Conservation (phyloP, 2,113 vertebrate species). For the Sialia sialis region DNA sequence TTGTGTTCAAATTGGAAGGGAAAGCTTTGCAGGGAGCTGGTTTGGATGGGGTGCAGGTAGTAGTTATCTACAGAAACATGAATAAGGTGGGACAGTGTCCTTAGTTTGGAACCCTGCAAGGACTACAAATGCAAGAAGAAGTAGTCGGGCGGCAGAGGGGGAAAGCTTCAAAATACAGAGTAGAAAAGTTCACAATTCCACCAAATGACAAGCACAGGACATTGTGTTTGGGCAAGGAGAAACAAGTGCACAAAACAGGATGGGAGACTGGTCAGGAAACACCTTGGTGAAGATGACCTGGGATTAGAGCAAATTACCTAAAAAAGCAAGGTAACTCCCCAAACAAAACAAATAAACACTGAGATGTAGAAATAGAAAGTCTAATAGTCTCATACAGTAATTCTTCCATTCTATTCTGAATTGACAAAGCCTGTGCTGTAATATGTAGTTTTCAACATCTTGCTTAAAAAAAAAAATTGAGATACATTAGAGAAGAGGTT, state of each 20-base stretch:
- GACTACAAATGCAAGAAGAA: background rate
- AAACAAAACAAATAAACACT: background rate
- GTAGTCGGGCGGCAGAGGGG: accelerated
- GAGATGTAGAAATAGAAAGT: background rate
- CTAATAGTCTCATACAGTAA: background rate
- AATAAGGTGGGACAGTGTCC: background rate
- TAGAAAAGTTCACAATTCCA: background rate
- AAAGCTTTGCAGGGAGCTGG: background rate
- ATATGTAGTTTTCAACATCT: background rate
- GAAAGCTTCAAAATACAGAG: background rate
- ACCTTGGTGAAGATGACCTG: background rate
- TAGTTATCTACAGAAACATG: background rate
- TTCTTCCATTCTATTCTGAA: background rate
- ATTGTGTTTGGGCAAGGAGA: background rate
- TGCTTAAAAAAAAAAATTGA: background rate
- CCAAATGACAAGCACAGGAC: accelerated
- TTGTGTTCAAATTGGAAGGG: background rate
- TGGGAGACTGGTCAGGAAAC: background rate
- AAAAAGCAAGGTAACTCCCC: background rate
- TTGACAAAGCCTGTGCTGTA: background rate
- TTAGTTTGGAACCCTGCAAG: background rate
- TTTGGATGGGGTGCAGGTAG: background rate
- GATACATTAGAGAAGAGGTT: background rate
- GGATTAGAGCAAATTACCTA: background rate
- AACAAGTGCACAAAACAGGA: background rate